A percentile compares a stretch with the other conserved stretches of the same genome.
Conservation (phyloP, 1,140 invertebrate species). For the Hydropsyche tenuis region DNA sequence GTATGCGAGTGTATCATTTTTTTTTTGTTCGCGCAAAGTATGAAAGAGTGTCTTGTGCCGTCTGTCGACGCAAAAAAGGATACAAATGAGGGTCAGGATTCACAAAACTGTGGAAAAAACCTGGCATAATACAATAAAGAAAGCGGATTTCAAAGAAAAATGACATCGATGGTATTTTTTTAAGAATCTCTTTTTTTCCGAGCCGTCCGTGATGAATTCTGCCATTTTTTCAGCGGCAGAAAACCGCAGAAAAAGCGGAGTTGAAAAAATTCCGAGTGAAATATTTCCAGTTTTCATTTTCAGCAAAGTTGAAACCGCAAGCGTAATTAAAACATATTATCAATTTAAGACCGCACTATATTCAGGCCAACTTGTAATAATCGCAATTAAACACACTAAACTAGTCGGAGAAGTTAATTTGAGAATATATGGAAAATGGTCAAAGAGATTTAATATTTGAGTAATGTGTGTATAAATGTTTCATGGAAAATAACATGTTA, state of each 20-base stretch:
- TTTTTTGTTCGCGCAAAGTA: conserved; percentile 16
- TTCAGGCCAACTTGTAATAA: too few relatives aligned
- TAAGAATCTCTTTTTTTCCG: conserved; percentile 8
- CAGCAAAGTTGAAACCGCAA: too few relatives aligned
- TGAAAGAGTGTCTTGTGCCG: conserved; percentile 27
- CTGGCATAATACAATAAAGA: conserved; percentile 38
- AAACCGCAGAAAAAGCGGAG: not conserved
- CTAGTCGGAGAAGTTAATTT: too few relatives aligned
- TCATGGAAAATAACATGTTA: too few relatives aligned
- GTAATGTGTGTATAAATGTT: too few relatives aligned
- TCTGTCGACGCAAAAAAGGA: conserved; percentile 29
- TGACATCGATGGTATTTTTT: conserved; percentile 38
- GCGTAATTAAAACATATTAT: too few relatives aligned
- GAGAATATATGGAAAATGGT: too few relatives aligned
- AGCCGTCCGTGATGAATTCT: conserved; percentile 12
- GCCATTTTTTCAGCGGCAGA: not conserved
- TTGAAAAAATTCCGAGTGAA: not conserved
- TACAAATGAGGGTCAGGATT: conserved; percentile 38
- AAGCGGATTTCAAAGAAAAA: conserved; percentile 38
- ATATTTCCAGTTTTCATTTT: not conserved
- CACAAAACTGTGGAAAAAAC: conserved; percentile 33
- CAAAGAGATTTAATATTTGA: too few relatives aligned
- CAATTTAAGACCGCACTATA: too few relatives aligned
- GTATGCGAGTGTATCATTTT: conserved; percentile 9
- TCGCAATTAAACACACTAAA: too few relatives aligned